Percentiles rank a stretch among this genome's conserved stretches.
These are phyloP conservation scores for Gila robusta DNA, from an alignment of 2,797 vertebrate genomes.

Conservation along the genomic window DNA sequence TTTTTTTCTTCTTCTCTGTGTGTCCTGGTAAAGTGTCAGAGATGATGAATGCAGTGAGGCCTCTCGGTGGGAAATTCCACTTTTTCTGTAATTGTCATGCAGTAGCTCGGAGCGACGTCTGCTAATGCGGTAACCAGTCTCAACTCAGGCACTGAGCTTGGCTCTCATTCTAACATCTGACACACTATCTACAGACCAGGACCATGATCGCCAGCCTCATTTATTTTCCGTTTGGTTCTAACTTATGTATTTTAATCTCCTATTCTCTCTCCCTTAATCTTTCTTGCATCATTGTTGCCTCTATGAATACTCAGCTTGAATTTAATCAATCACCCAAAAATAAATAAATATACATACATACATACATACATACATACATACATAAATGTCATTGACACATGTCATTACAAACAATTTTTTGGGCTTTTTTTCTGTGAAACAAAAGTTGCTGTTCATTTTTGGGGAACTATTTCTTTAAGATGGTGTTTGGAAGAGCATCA, in stretches of 20 bases:
- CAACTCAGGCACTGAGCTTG: slow-evolving; percentile 18
- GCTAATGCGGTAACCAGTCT: slow-evolving; percentile 49
- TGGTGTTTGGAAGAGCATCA: neutral
- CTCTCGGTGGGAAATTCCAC: slow-evolving; percentile 47
- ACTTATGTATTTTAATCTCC: neutral
- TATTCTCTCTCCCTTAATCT: neutral
- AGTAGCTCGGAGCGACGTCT: slow-evolving; percentile 40
- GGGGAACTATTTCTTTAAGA: neutral
- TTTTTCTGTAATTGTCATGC: slow-evolving; percentile 53
- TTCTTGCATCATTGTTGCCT: slow-evolving; percentile 5
- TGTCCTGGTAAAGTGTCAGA: slow-evolving; percentile 42
- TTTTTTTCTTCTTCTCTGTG: slow-evolving; percentile 21
- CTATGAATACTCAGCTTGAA: neutral
- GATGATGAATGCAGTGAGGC: slow-evolving; percentile 57
- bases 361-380: too few relatives aligned
- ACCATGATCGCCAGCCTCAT: slow-evolving; percentile 17
- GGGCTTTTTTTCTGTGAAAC: neutral
- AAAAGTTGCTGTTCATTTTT: neutral
- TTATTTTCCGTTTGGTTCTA: slow-evolving; percentile 13
- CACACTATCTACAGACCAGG: slow-evolving; percentile 24
- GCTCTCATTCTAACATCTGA: slow-evolving; percentile 36
- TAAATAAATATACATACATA: too few relatives aligned
- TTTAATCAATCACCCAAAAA: neutral
- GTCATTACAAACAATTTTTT: neutral
- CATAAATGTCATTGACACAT: neutral